A percentile compares a stretch with the other conserved stretches of the same genome.
These are phyloP conservation scores for Gryllus longicercus DNA, from an alignment of 2,888 invertebrate genomes.

Conservation along the genomic window DNA sequence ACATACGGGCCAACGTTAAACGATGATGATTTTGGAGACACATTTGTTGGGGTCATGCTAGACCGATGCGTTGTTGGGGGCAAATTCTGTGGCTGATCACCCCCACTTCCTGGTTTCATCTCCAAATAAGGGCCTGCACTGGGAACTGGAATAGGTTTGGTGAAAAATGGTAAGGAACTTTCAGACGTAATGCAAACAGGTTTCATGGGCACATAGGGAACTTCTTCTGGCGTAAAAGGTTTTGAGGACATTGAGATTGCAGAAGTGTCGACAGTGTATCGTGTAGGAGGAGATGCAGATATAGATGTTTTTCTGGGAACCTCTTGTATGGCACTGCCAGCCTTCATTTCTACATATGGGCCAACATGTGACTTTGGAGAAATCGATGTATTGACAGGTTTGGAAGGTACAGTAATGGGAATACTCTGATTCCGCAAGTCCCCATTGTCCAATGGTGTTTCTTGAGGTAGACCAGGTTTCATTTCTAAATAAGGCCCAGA, in stretches of 20 bases:
- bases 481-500: slow-evolving; percentile 47
- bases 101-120: slow-evolving; percentile 39
- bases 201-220: neutral
- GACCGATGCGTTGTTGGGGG: neutral
- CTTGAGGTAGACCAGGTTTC: slow-evolving; percentile 44
- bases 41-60: slow-evolving; percentile 44
- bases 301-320: slow-evolving; percentile 38
- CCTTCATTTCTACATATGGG: slow-evolving; percentile 48
- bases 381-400: slow-evolving; percentile 30
- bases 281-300: neutral
- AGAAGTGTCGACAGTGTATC: slow-evolving; percentile 22
- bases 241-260: slow-evolving; percentile 37
- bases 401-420: slow-evolving; percentile 36
- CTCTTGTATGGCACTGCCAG: slow-evolving; percentile 37
- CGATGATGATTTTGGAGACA: slow-evolving; percentile 40
- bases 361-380: slow-evolving; percentile 39
- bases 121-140: slow-evolving; percentile 38
- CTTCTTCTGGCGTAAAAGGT: neutral
- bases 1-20: slow-evolving; percentile 45
- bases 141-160: neutral
- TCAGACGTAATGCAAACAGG: neutral
- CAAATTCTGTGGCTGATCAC: neutral
- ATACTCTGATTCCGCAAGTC: slow-evolving; percentile 37
- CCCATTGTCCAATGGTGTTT: slow-evolving; percentile 20
- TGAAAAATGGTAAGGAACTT: neutral